These are phyloP conservation scores for Cryptocheilus praepositus DNA, from an alignment of 2,888 invertebrate genomes.

Conservation along the genomic window DNA sequence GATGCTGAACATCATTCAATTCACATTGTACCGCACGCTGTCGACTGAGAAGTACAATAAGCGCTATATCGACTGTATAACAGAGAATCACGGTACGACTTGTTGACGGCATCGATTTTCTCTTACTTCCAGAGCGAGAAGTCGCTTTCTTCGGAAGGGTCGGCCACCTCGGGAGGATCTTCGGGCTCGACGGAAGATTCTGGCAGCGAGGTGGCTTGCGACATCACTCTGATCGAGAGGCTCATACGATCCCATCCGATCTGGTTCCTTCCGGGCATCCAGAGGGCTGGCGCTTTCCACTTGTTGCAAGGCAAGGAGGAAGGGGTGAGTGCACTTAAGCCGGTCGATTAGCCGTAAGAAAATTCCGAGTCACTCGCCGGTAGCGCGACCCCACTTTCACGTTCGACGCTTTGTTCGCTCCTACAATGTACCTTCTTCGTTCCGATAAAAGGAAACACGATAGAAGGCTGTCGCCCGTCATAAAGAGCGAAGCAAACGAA, in stretches of 20 bases:
- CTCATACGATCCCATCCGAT: constrained; percentile 94
- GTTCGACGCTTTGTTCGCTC: constrained; percentile 3
- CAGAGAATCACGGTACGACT: no score
- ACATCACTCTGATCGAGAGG: constrained; percentile 90
- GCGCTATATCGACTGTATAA: no score
- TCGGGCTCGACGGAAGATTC: constrained; percentile 75
- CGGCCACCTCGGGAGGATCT: constrained; percentile 73
- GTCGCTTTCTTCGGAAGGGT: constrained; percentile 81
- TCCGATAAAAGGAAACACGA: neutral
- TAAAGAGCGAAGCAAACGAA: no score
- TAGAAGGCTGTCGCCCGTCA: no score
- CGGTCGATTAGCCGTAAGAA: constrained; percentile 45
- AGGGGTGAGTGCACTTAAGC: constrained; percentile 81
- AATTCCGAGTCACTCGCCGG: constrained; percentile 25
- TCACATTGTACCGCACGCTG: no score
- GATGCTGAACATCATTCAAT: no score
- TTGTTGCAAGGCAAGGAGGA: constrained; percentile 94
- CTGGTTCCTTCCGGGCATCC: constrained; percentile 96
- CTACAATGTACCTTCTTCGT: neutral
- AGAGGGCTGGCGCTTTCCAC: constrained; percentile 94
- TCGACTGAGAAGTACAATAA: no score
- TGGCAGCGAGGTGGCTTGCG: constrained; percentile 86
- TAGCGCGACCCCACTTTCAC: constrained; percentile 5
- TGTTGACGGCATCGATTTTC: neutral
- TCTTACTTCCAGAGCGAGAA: constrained; percentile 79